Base-by-base conservation (phyloP, 2,113 vertebrate species). In the Solea solea region DNA sequence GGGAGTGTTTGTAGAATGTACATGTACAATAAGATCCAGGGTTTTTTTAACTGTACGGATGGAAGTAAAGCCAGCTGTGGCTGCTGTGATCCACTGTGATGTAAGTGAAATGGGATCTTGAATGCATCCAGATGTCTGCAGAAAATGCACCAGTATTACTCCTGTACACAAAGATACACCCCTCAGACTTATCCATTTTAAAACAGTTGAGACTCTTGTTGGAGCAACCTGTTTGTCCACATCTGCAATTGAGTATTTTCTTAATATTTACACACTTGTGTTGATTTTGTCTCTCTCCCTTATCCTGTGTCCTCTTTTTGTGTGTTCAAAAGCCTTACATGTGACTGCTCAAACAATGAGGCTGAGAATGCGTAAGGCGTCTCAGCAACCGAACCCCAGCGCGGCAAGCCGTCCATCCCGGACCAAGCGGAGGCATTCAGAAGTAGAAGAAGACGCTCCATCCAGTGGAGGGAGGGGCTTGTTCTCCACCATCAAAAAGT, bases 341-440 rank as follows among this genome's bases (percentile, higher is more conserved):
- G 97, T 94, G 94, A 93, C 82, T 89, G 89, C 84, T 81, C 74
- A 94, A 95, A 97, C 94, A 79, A 99, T 99, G 97, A 98, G 95
- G 96, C 97, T 99, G 96, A 98, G 97, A 94, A 96, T 97, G 92
- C 94, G 97, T 75, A 98, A 99, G 34, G 94, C 95, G 88, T 95
- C 97, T 96, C 97, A 97, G 96, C 96, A 96, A 12, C 91, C 95
- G 25, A 93, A 84, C 91, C 95, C 93, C 67, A 88, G 93, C 9
- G 94, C 94, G 87, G 88, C 94, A 60, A 88, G 92, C 3, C 94
- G 89, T 90, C 40, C 95, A 81, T 74, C 95, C 86, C 93, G 95
- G 84, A 95, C 94, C 66, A 98, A 98, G 93, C 91, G 97, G 93
- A 96, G 95, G 94, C 95, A 92, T 79, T 90, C 91, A 4, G 91